Conservation (phyloP, 2,888 invertebrate genomes). For the Melikaiella ostensackeni region DNA sequence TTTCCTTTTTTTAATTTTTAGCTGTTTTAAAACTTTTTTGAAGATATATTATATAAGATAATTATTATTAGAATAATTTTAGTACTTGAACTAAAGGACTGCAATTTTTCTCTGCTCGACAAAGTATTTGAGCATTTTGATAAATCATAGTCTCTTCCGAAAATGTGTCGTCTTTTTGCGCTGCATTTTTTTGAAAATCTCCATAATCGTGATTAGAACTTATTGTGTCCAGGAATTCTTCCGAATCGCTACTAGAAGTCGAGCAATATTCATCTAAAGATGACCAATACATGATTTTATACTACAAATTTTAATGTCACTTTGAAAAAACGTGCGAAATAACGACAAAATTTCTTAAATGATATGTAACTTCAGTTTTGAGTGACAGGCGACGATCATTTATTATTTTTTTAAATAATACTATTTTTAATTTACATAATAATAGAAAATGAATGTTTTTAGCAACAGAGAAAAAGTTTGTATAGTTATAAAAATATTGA, state of each 20-base stretch:
- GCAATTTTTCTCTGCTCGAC: constrained; percentile 18
- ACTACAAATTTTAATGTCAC: not conserved
- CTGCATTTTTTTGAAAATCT: not conserved
- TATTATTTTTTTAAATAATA: not conserved
- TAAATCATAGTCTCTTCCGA: constrained; percentile 6
- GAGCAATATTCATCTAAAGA: not conserved
- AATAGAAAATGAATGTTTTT: too few relatives aligned
- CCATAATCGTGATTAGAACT: not conserved
- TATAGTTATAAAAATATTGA: too few relatives aligned
- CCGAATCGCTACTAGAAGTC: constrained; percentile 17
- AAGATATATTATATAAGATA: not conserved
- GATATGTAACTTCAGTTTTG: not conserved
- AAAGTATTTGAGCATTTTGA: constrained; percentile 16
- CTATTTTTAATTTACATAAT: too few relatives aligned
- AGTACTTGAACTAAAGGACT: constrained; percentile 17
- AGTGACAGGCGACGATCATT: constrained; percentile 2
- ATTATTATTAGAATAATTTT: not conserved
- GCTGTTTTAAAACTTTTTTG: not conserved
- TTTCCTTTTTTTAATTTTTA: too few relatives aligned
- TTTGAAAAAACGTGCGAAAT: not conserved
- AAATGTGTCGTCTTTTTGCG: not conserved
- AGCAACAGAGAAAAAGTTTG: too few relatives aligned
- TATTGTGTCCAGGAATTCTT: constrained; percentile 10
- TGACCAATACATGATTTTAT: constrained; percentile 24
- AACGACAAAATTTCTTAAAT: not conserved